Evolutionary conservation across 2,113 vertebrate species (phyloP).

Genomic region (Chionomys nivalis): DNA sequence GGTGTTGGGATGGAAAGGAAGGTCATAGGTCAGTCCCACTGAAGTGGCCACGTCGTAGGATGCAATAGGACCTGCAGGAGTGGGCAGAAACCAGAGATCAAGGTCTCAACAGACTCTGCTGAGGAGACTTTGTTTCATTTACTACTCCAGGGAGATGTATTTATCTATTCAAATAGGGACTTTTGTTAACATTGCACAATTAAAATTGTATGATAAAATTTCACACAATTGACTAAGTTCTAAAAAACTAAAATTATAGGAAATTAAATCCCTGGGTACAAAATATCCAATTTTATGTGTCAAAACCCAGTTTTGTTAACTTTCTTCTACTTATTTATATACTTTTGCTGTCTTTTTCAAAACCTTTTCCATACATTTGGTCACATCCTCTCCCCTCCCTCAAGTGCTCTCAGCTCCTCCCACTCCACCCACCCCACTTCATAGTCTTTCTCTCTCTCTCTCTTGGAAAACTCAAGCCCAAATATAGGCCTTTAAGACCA

Average conservation of each 20-base stretch:
- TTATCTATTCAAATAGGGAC: slow-evolving; percentile 18
- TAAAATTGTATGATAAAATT: not conserved
- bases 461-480: no score
- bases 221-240: not conserved
- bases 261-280: not conserved
- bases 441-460: no score
- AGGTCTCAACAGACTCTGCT: not conserved
- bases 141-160: not conserved
- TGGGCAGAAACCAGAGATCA: not conserved
- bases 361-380: no score
- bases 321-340: not conserved
- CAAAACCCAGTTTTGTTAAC: not conserved
- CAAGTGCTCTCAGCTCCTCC: not conserved
- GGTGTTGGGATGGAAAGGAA: not conserved
- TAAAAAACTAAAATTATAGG: not conserved
- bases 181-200: not conserved
- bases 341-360: not conserved
- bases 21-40: not conserved
- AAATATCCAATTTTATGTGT: not conserved
- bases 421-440: no score
- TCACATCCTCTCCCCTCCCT: not conserved
- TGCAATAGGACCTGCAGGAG: not conserved
- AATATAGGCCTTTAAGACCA: no score
- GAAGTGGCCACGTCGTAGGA: not conserved
- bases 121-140: not conserved